Evolutionary conservation across 2,113 vertebrate species (phyloP), one percentile per base, ranked within the genome.

Genomic region (Oryzias celebensis): DNA sequence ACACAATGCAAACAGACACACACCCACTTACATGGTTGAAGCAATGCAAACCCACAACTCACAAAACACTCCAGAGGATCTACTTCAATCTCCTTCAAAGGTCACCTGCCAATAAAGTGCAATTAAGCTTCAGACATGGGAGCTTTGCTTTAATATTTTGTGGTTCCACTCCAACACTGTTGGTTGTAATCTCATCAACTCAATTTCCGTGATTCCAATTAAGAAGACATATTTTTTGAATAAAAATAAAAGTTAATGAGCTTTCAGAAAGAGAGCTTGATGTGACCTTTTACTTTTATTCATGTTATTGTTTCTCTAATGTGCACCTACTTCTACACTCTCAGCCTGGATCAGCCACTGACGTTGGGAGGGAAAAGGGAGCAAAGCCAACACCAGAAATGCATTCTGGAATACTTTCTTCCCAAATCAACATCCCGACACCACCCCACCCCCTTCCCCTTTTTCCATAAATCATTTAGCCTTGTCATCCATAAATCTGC

Each of bases 141-240:
- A 84, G 61, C 69, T 45, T 17, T 24, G 45, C 54, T 17, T 81
- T 76, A 74, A 85, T 81, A 76, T 76, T 75, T 58, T 58, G 68
- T 43, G 54, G 75, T 80, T 85, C 84, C 75, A 76, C 72, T 71
- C 78, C 70, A 75, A 66, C 82, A 72, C 46, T 74, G 75, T 84
- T 90, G 84, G 77, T 71, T 75, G 76, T 75, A 71, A 82, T 82
- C 85, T 77, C 73, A 90, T 89, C 88, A 88, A 69, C 79, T 68
- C 71, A 75, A 83, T 88, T 86, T 77, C 79, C 68, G 80, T 87
- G 88, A 87, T 85, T 86, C 51, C 87, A 91, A 91, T 91, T 90
- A 87, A 67, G 57, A 52, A 57, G 62, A 84, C 85, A 84, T 83
- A 47, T 91, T 82, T 80, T 80, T 59, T 68, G 50, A 80, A 36